Base-by-base conservation (phyloP, 35 echinoderm and acorn worm genomes). In the Ophioderma brevispina region DNA sequence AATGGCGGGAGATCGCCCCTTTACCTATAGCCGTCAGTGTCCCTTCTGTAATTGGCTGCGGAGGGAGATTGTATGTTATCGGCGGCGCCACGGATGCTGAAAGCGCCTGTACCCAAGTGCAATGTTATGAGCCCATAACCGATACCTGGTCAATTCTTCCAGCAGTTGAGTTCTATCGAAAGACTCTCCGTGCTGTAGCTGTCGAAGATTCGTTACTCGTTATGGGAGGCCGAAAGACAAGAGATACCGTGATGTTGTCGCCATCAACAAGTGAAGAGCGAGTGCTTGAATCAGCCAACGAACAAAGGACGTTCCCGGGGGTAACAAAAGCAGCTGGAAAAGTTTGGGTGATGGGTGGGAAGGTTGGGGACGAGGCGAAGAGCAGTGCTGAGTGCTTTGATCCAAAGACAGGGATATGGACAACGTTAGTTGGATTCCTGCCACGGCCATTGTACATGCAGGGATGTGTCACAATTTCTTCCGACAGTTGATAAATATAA, bases 81-180 rank as follows among this genome's bases (percentile, higher is more conserved):
- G 93, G 93, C 21, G 93, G 93, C n/a, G 89, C 89, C 25, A 91
- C 89, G 4, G 78, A 95, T 33, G 89, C 91, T 55, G 89, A 90
- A 35, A 81, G 76, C 10, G 55, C 93, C 1, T 91, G 84, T 37
- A 76, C 78, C 1, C 64, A 87, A 33, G 82, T 95, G 17, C 89
- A 95, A 63, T 77, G 90, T 14, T 87, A 87, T 37, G 89, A 95
- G 33, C 84, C 37, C 35, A 40, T 81, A 32, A 90, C 81, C n/a
- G 64, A 88, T 49, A 63, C 81, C 23, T 95, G 93, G 93, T 76
- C 46, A 14, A 17, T 95, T 32, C 38, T 95, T 1, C 64, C 79
- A 21, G 38, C 70, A 40, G 64, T 90, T 17, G 35, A 82, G 40
- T 76, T 88, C 35, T 84, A 78, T 21, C 78, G 93, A 31, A 95